Evolutionary conservation across 2,113 vertebrate species (phyloP).

Genomic region (Indri indri): DNA sequence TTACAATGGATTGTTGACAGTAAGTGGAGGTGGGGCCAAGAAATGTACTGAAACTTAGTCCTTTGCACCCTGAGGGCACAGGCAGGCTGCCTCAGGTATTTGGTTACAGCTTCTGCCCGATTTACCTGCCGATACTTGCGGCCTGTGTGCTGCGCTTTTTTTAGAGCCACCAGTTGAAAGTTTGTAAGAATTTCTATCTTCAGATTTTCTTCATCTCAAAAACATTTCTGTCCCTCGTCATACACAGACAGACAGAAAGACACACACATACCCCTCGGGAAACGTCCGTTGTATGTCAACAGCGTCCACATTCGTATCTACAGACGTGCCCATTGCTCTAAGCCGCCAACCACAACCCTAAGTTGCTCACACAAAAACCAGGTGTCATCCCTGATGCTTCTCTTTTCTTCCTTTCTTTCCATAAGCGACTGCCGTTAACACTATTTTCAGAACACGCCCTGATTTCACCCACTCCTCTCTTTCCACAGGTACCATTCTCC

Average conservation of each 20-base stretch:
- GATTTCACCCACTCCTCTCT: neutral
- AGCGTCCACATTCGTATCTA: neutral
- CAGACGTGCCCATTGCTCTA: neutral
- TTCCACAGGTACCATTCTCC: neutral
- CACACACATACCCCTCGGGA: rapidly evolving
- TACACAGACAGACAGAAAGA: neutral
- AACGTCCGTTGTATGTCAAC: neutral
- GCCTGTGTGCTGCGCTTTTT: neutral
- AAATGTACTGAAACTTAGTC: neutral
- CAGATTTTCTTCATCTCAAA: neutral
- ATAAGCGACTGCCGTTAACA: neutral
- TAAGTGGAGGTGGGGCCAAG: neutral
- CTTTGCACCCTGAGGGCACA: neutral
- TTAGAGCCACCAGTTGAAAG: neutral
- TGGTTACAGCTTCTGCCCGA: neutral
- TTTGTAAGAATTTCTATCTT: neutral
- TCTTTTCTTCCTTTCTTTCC: neutral
- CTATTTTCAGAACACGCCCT: neutral
- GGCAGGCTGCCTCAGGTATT: neutral
- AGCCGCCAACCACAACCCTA: neutral
- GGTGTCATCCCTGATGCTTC: neutral
- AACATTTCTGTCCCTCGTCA: neutral
- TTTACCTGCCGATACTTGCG: neutral
- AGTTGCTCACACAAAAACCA: neutral
- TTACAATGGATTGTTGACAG: neutral